Conservation (phyloP, 2,888 invertebrate genomes). For the Alviniconcha strummeri region DNA sequence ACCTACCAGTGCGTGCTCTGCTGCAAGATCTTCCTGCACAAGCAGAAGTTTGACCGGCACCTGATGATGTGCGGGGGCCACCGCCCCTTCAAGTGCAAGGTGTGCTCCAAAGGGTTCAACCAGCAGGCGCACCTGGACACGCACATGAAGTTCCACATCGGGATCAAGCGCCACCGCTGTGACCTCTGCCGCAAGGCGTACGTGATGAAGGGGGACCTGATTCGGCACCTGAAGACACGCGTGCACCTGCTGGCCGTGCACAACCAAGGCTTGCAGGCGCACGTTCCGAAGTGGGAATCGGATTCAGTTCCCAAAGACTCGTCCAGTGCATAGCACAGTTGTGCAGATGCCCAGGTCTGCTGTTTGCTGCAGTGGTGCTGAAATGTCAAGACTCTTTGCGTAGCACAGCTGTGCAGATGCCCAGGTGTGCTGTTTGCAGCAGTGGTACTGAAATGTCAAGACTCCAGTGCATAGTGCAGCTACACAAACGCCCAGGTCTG, state of each 20-base stretch:
- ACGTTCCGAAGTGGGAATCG: no score
- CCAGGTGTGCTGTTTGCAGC: no score
- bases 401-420: no score
- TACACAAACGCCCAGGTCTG: no score
- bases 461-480: no score
- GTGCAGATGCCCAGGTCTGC: no score
- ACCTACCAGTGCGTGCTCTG: conserved; percentile 2
- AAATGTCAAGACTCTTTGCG: no score
- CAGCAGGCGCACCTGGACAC: conserved; percentile 20
- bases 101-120: conserved; percentile 13
- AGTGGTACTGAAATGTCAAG: no score
- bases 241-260: background rate
- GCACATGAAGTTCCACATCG: conserved; percentile 28
- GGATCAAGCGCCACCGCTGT: conserved; percentile 17
- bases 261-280: no score
- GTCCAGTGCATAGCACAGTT: no score
- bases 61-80: background rate
- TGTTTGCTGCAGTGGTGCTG: no score
- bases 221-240: conserved; percentile 16
- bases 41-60: background rate
- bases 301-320: no score
- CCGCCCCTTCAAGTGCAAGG: conserved; percentile 15
- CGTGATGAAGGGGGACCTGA: conserved; percentile 23
- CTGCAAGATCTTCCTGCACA: conserved; percentile 3
- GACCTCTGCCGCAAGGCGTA: conserved; percentile 13